Conservation (phyloP, 2,113 vertebrate species). For the Lophochroa leadbeateri region DNA sequence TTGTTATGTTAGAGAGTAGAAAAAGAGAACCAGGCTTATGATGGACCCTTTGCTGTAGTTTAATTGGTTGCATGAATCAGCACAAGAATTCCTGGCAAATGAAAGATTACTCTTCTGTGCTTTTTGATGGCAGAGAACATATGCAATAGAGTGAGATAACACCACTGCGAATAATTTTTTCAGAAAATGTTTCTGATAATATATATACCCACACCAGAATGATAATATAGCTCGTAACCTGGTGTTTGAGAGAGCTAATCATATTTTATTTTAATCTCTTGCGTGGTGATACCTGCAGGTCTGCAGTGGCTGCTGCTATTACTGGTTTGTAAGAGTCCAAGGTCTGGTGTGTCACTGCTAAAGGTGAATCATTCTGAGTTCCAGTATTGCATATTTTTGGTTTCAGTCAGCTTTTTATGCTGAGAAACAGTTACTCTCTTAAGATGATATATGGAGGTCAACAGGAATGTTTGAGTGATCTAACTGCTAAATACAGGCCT, state of each 20-base stretch:
- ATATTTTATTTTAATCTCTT: background rate
- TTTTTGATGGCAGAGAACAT: background rate
- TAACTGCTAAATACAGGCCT: background rate
- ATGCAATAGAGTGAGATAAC: background rate
- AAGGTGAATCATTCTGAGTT: background rate
- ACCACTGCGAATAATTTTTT: background rate
- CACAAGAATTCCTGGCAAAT: background rate
- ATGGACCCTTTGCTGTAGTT: background rate
- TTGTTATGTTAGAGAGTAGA: background rate
- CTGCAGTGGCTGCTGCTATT: background rate
- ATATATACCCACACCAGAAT: background rate
- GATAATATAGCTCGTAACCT: background rate
- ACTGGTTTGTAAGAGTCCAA: background rate
- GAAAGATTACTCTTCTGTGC: background rate
- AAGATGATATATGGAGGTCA: background rate
- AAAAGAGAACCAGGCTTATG: background rate
- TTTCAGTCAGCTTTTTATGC: background rate
- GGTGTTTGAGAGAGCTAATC: background rate
- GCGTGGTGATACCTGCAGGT: background rate
- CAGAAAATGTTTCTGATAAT: slow-evolving; percentile 2
- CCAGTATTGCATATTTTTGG: background rate
- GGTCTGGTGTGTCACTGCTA: background rate
- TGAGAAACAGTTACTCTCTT: background rate
- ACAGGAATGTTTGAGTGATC: background rate
- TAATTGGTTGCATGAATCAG: background rate